phyloP scores from a whole-genome alignment of 2,888 invertebrate genomes.

The Acleris cristana region DNA sequence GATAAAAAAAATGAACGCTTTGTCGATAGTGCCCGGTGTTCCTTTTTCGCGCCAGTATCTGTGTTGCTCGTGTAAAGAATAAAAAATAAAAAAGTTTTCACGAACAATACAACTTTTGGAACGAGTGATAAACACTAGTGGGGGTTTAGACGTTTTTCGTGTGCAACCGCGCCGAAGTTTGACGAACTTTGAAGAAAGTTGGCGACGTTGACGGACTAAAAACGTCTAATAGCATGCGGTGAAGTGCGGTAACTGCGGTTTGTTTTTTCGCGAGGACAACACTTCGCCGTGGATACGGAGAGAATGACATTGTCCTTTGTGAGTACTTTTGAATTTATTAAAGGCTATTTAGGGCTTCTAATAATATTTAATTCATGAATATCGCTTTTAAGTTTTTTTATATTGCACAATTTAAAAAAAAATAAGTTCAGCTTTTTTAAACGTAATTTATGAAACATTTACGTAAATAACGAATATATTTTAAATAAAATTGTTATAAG shows the following conservation, averaged over 20 bases:
- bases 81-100: slow-evolving; percentile 57
- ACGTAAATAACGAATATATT: too few relatives aligned
- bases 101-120: slow-evolving; percentile 50
- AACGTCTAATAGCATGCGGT: slow-evolving; percentile 22
- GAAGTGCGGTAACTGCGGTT: slow-evolving; percentile 21
- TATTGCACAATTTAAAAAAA: too few relatives aligned
- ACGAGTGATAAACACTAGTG: slow-evolving; percentile 44
- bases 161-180: slow-evolving; percentile 44
- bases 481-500: too few relatives aligned
- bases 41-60: slow-evolving; percentile 74
- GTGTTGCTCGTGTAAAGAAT: slow-evolving; percentile 57
- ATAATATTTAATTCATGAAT: neutral
- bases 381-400: too few relatives aligned
- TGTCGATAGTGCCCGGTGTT: slow-evolving; percentile 77
- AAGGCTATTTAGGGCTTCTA: neutral
- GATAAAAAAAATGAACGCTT: slow-evolving; percentile 73
- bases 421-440: too few relatives aligned
- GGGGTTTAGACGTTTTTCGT: slow-evolving; percentile 41
- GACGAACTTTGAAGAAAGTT: slow-evolving; percentile 42
- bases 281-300: slow-evolving; percentile 51
- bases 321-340: slow-evolving; percentile 54
- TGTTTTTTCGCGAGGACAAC: slow-evolving; percentile 18
- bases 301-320: slow-evolving; percentile 83
- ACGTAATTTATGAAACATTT: too few relatives aligned
- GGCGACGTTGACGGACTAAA: slow-evolving; percentile 2